Percentiles rank a stretch among this genome's conserved stretches.
phyloP scores from a whole-genome alignment of 2,797 vertebrate genomes.

The Rhinichthys osculus region DNA sequence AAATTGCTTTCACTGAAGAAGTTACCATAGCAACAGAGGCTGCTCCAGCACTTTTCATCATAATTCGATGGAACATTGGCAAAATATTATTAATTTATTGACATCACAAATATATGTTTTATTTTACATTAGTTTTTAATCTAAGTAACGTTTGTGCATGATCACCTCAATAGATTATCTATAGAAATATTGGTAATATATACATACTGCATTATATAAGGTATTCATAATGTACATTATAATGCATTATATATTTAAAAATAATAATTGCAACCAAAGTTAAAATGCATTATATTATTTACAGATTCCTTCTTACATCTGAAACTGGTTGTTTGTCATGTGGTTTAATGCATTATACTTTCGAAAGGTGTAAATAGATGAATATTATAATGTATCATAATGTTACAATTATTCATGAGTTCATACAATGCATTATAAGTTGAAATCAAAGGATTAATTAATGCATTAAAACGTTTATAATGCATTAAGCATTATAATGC shows the following conservation, averaged over 20 bases:
- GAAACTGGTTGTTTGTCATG: too few species aligned
- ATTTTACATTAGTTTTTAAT: neutral
- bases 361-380: neutral
- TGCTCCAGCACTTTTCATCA: constrained; percentile 2
- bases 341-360: neutral
- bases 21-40: constrained; percentile 27
- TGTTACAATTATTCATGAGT: neutral
- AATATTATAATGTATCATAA: neutral
- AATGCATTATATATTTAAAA: neutral
- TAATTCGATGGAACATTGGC: neutral
- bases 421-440: neutral
- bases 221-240: neutral
- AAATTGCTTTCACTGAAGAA: neutral
- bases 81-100: neutral
- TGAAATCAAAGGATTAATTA: neutral
- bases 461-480: neutral
- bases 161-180: neutral
- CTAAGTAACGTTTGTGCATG: neutral
- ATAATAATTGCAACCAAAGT: neutral
- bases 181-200: neutral
- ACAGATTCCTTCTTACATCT: too few species aligned
- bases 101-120: constrained; percentile 1
- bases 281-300: neutral
- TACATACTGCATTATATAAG: neutral
- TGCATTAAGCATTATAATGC: neutral